Percentiles rank a stretch among this genome's conserved stretches.
phyloP scores from a whole-genome alignment of 1,140 invertebrate genomes.

The Chrysoperla carnea region DNA sequence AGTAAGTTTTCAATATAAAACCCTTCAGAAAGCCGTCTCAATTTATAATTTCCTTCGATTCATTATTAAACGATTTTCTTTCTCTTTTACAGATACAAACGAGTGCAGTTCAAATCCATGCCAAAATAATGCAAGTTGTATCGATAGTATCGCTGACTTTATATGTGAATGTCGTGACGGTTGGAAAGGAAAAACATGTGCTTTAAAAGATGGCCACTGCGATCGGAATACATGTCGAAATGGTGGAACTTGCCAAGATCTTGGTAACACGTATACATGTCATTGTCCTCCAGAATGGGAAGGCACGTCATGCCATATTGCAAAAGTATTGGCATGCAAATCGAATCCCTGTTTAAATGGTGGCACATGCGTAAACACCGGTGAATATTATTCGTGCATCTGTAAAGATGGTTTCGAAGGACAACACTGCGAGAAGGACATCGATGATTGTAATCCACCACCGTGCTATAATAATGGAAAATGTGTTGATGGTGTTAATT shows the following conservation, averaged over 20 bases:
- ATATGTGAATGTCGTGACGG: slow-evolving; percentile 53
- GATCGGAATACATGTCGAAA: slow-evolving; percentile 42
- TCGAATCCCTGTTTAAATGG: slow-evolving; percentile 54
- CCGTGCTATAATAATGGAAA: slow-evolving; percentile 62
- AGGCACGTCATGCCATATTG: slow-evolving; percentile 49
- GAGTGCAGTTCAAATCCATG: slow-evolving; percentile 61
- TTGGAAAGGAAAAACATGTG: slow-evolving; percentile 64
- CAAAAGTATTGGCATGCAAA: slow-evolving; percentile 49
- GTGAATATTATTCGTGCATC: slow-evolving; percentile 48
- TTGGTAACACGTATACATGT: slow-evolving; percentile 42
- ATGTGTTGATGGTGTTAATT: slow-evolving; percentile 63
- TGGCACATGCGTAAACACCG: slow-evolving; percentile 53
- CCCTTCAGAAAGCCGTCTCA: background rate
- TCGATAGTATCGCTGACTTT: slow-evolving; percentile 53
- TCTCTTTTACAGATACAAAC: slow-evolving; percentile 52
- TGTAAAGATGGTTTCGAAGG: slow-evolving; percentile 48
- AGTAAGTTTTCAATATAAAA: slow-evolving; percentile 22
- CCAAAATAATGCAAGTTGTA: slow-evolving; percentile 58
- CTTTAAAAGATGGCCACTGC: slow-evolving; percentile 40
- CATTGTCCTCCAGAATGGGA: slow-evolving; percentile 45
- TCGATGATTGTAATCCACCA: slow-evolving; percentile 40
- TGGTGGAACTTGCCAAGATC: slow-evolving; percentile 45
- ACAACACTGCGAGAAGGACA: slow-evolving; percentile 39
- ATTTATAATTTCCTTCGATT: background rate
- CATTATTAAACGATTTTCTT: slow-evolving; percentile 2